phyloP scores from a whole-genome alignment of 2,888 invertebrate genomes.

The Eutolmus rufibarbis region DNA sequence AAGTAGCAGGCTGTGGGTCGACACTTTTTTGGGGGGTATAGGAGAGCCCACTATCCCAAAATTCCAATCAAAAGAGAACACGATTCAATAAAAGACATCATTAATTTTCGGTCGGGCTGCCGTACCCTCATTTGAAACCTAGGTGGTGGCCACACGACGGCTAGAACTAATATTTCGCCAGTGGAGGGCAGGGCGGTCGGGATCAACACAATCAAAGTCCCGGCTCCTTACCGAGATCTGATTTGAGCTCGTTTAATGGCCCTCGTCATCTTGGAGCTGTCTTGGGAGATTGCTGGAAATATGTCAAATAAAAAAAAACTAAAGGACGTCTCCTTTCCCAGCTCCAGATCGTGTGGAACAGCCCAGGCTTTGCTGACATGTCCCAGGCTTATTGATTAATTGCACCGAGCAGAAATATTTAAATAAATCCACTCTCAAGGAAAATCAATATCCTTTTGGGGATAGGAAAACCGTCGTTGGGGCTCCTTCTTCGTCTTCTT shows the following conservation, averaged over 20 bases:
- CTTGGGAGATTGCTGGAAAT: conserved; percentile 33
- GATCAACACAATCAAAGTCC: conserved; percentile 32
- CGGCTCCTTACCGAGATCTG: conserved; percentile 64
- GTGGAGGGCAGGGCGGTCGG: neutral
- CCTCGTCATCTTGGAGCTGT: conserved; percentile 37
- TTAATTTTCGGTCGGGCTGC: conserved; percentile 47
- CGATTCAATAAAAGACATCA: conserved; percentile 49
- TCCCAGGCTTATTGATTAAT: conserved; percentile 46
- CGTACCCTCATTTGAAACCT: conserved; percentile 53
- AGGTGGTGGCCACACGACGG: conserved; percentile 62
- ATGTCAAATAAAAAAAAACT: conserved; percentile 32
- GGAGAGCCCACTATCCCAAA: conserved; percentile 25
- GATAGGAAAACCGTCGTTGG: conserved; percentile 27
- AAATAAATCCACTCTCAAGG: conserved; percentile 43
- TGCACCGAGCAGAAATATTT: conserved; percentile 45
- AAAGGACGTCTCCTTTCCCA: neutral
- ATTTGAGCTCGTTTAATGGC: conserved; percentile 56
- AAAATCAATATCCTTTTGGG: conserved; percentile 46
- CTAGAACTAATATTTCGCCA: conserved; percentile 65
- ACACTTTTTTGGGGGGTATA: neutral
- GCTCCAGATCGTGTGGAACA: conserved; percentile 49
- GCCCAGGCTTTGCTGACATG: conserved; percentile 68
- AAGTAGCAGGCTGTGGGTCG: neutral
- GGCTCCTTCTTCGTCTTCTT: neutral
- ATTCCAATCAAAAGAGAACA: conserved; percentile 48